Conservation (phyloP, 2,797 vertebrate species). For the Paratrypauchen microcephalus region DNA sequence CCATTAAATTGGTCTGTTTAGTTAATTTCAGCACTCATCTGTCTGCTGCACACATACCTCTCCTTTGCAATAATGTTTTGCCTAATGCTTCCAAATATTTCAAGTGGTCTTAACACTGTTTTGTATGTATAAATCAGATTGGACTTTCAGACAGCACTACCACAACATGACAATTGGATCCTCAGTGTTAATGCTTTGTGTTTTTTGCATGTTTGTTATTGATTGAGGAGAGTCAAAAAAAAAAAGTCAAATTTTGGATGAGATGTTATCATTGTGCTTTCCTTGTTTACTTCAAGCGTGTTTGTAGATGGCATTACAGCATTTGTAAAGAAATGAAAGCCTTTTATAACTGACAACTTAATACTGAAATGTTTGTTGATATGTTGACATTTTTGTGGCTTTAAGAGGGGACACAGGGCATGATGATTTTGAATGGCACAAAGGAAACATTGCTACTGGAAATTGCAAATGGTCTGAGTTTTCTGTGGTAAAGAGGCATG, state of each 20-base stretch:
- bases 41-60: constrained; percentile 40
- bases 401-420: not conserved
- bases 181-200: constrained; percentile 59
- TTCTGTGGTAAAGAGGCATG: constrained; percentile 49
- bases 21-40: constrained; percentile 25
- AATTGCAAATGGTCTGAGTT: constrained; percentile 19
- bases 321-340: constrained; percentile 21
- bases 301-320: constrained; percentile 26
- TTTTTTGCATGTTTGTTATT: constrained; percentile 69
- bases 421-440: constrained; percentile 22
- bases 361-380: constrained; percentile 37
- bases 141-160: constrained; percentile 36
- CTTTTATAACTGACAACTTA: constrained; percentile 31
- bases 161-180: constrained; percentile 49
- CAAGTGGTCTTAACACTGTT: constrained; percentile 61
- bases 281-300: constrained; percentile 30
- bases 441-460: constrained; percentile 31
- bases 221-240: constrained; percentile 27
- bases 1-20: constrained; percentile 31
- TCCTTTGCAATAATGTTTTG: constrained; percentile 67
- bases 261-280: constrained; percentile 30
- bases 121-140: constrained; percentile 39
- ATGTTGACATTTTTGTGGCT: constrained; percentile 21
- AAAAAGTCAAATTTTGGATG: constrained; percentile 27
- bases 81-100: constrained; percentile 73